Base-by-base conservation (phyloP, 2,113 vertebrate species). In the Balaeniceps rex region DNA sequence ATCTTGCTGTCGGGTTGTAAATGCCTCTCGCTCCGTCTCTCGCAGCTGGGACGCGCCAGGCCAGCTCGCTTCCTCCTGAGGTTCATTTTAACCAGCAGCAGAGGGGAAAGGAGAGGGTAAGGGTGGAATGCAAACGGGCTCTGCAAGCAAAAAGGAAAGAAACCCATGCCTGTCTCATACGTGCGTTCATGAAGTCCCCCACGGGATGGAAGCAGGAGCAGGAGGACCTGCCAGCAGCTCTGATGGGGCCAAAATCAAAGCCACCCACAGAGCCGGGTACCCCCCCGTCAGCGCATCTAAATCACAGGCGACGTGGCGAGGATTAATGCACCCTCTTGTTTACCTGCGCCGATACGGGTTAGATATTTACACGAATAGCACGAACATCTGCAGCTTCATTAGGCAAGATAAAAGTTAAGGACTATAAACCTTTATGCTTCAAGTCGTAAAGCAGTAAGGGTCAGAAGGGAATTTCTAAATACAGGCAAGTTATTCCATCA, bases 1-100 rank as follows among this genome's bases (percentile, higher is more conserved):
- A 96, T 98, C 98, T 98, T 69, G 88, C 97, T 98, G 97, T 94
- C 97, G 96, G 98, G 98, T 82, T 97, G 96, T 98, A 98, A 98
- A 98, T 98, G 98, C 98, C 97, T 98, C 96, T 97, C 87, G 85
- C 96, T 97, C 96, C 61, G 68, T 96, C 94, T 93, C 84, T 65
- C 58, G 70, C 98, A 98, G 97, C 98, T 98, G 97, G 96, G 96
- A 94, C 31, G 40, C 6, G 44, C 97, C 91, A 65, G 91, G 92
- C 95, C 94, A 40, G 91, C 83, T 87, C 81, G 92, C 97, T 97
- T 98, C 97, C 97, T 97, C 96, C 57, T 25, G 82, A 91, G 97
- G 69, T 93, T 96, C 93, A 19, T 80, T 89, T 96, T 87, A 87
- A 83, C 94, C 94, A 93, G 79, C 88, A 64, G 55, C 81, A 82